Percentiles rank a stretch among this genome's conserved stretches.
Conservation (phyloP, 2,797 vertebrate genomes). For the Megalops cyprinoides region DNA sequence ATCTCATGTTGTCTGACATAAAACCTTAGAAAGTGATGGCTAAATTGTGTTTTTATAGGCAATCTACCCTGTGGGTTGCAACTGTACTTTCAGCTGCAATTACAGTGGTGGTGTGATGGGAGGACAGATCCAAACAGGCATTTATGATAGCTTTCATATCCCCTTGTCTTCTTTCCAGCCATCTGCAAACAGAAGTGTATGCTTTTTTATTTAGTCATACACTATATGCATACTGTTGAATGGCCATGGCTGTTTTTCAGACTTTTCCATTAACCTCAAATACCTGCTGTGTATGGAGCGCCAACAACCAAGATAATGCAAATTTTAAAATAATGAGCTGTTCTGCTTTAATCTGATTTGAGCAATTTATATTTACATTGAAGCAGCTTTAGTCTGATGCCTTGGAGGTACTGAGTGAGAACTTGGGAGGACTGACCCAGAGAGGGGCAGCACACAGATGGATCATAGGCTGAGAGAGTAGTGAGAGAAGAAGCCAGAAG, state of each 20-base stretch:
- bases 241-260: not conserved
- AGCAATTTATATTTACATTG: not conserved
- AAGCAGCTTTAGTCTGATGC: too few relatives aligned
- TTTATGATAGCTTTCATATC: not conserved
- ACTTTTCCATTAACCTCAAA: not conserved
- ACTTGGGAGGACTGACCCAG: not conserved
- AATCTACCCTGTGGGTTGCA: not conserved
- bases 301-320: not conserved
- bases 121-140: not conserved
- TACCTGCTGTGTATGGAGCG: not conserved
- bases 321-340: not conserved
- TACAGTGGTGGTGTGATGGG: not conserved
- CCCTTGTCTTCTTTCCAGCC: not conserved
- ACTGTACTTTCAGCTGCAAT: not conserved
- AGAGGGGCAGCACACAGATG: not conserved
- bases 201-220: not conserved
- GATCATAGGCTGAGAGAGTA: not conserved
- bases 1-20: too few relatives aligned
- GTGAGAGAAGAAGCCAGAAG: too few relatives aligned
- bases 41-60: not conserved
- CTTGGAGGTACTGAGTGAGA: not conserved
- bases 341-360: not conserved
- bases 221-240: not conserved
- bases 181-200: not conserved
- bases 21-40: not conserved